Conservation (phyloP, 92 coral and sea anemone genomes). For the Nematostella vectensis region DNA sequence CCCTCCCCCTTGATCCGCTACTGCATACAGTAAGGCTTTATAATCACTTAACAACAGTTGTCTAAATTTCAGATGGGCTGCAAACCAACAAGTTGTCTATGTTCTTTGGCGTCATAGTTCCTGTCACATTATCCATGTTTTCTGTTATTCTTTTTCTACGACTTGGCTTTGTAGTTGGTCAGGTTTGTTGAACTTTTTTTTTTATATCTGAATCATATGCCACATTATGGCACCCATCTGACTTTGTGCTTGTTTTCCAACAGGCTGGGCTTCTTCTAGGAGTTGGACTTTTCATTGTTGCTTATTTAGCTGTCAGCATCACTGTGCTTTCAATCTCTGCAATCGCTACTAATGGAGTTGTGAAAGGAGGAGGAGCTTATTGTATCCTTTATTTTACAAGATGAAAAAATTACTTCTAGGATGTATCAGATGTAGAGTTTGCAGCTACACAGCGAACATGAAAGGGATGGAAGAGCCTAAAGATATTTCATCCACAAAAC, state of each 20-base stretch:
- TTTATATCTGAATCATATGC: too few species aligned
- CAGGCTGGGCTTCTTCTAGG: conserved; percentile 83
- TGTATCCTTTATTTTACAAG: conserved; percentile 84
- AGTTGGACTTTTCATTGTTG: conserved; percentile 63
- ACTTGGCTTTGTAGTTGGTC: conserved; percentile 91
- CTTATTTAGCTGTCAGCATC: conserved; percentile 81
- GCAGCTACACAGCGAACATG: too few species aligned
- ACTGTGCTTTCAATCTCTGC: conserved; percentile 95
- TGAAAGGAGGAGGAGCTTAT: conserved; percentile 93
- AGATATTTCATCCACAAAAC: too few species aligned
- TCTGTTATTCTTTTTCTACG: conserved; percentile 87
- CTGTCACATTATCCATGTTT: conserved; percentile 90
- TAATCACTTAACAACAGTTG: too few species aligned
- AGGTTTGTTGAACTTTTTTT: too few species aligned
- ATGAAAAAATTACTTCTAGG: too few species aligned
- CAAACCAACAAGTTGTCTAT: conserved; percentile 66
- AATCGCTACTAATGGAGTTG: conserved; percentile 95
- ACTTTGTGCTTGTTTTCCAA: background rate
- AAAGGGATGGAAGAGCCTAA: too few species aligned
- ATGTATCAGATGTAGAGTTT: too few species aligned
- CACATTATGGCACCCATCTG: too few species aligned
- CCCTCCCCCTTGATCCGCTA: too few species aligned
- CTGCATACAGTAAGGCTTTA: too few species aligned
- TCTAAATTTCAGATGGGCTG: conserved; percentile 29
- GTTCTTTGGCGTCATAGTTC: conserved; percentile 91